Conservation (phyloP, 2,113 vertebrate genomes). For the Leucopsar rothschildi region DNA sequence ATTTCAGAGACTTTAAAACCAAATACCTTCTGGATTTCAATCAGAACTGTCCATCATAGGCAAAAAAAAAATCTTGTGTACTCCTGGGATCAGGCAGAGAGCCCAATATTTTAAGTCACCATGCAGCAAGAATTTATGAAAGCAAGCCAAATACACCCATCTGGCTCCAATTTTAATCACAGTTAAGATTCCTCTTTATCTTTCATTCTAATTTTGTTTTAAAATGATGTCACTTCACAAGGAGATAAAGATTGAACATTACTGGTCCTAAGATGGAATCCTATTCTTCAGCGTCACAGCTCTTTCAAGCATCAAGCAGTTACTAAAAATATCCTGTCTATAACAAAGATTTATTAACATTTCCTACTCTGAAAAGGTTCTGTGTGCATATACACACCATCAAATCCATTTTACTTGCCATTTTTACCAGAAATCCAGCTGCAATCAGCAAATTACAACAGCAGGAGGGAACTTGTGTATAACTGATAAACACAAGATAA, state of each 20-base stretch:
- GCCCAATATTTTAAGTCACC: neutral
- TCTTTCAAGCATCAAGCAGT: neutral
- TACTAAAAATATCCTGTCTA: neutral
- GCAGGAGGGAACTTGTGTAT: neutral
- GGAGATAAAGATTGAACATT: neutral
- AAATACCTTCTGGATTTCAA: neutral
- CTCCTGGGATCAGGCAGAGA: neutral
- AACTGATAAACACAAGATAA: neutral
- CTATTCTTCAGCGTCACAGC: neutral
- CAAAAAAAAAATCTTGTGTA: neutral
- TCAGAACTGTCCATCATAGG: neutral
- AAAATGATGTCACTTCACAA: neutral
- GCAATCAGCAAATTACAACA: neutral
- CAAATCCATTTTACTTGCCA: neutral
- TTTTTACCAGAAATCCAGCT: neutral
- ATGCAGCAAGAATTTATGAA: neutral
- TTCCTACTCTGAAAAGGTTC: neutral
- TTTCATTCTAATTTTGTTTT: conserved; percentile 22
- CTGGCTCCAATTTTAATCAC: conserved; percentile 31
- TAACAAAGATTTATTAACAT: neutral
- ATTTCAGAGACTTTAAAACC: neutral
- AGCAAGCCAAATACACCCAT: conserved; percentile 16
- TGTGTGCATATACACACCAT: neutral
- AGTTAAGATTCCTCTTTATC: neutral
- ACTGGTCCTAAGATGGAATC: neutral